Base-by-base conservation (phyloP, 2,113 vertebrate genomes). In the Tachysurus vachellii region DNA sequence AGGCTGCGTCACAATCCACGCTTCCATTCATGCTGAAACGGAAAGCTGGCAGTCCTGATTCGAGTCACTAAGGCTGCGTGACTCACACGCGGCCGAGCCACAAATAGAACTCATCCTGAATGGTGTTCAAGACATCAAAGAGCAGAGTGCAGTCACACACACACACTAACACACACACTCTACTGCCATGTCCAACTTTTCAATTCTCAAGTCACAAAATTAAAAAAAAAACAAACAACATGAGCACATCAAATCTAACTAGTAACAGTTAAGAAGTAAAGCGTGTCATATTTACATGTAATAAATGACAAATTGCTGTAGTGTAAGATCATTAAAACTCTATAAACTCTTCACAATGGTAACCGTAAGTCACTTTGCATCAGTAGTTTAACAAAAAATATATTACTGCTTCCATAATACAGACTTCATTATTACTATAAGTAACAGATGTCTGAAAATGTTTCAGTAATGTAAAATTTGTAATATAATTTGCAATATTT, bases 21-120 rank as follows among this genome's bases (percentile, higher is more conserved):
- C 86, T 77, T 90, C 93, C 92, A 93, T 95, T 95, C 94, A 94
- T 87, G 59, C 42, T 86, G 82, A 92, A 93, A 88, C 84, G 62
- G 89, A 91, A 87, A 86, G 66, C 82, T 71, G 47, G 61, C 62
- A 26, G 80, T 73, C 85, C 26, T 53, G 31, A 86, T 85, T 61
- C 44, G 53, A 87, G 70, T 86, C 85, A 68, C 84, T 62, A 64
- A 47, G 56, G 57, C 80, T 86, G 86, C 82, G 86, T 82, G 80
- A 89, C 73, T 86, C 80, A 62, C 83, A 84, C 64, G 79, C 10
- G 61, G 79, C 59, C 44, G 11, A 85, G 68, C 17, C 73, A 53
- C 61, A 83, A 86, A 82, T 81, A 86, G 28, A 86, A 53, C 5
- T 86, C 50, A 53, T 57, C 21, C 77, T 81, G 85, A 86, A 56